These are phyloP conservation scores for Stegana nigrithorax DNA, from an alignment of 2,888 invertebrate species.

Conservation along the genomic window DNA sequence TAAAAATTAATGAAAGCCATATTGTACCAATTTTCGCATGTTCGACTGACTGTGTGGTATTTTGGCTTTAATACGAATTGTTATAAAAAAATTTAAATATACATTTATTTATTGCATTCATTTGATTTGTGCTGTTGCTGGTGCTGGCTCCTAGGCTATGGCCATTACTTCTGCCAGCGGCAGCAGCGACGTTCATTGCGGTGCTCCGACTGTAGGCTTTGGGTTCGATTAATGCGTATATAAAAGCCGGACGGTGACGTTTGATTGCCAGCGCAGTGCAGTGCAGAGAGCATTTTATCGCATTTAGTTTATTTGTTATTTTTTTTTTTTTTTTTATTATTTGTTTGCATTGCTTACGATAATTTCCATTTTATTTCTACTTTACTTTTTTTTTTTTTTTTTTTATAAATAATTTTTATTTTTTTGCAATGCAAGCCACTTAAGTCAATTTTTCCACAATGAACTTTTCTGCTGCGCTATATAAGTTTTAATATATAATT, in stretches of 20 bases:
- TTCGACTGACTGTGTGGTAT: neutral
- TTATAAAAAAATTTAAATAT: no score
- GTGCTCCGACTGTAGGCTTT: no score
- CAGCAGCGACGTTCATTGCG: neutral
- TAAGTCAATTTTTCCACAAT: conserved; percentile 13
- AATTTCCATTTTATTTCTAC: neutral
- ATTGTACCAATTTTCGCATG: conserved; percentile 5
- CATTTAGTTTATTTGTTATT: neutral
- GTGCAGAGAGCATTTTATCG: no score
- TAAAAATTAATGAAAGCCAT: conserved; percentile 13
- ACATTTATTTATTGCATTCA: neutral
- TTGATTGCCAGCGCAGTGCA: no score
- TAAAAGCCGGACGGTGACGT: no score
- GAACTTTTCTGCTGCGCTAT: neutral
- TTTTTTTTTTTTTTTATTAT: neutral
- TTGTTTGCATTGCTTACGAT: neutral
- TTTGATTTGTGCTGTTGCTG: neutral
- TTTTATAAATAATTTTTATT: neutral
- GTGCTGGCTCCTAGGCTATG: no score
- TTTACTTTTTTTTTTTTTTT: neutral
- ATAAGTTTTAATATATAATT: neutral
- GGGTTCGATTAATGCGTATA: no score
- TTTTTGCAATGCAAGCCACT: conserved; percentile 1
- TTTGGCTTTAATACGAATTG: no score
- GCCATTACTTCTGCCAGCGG: no score